phyloP scores from a whole-genome alignment of 2,888 invertebrate genomes.

The Macrosiphum euphorbiae region DNA sequence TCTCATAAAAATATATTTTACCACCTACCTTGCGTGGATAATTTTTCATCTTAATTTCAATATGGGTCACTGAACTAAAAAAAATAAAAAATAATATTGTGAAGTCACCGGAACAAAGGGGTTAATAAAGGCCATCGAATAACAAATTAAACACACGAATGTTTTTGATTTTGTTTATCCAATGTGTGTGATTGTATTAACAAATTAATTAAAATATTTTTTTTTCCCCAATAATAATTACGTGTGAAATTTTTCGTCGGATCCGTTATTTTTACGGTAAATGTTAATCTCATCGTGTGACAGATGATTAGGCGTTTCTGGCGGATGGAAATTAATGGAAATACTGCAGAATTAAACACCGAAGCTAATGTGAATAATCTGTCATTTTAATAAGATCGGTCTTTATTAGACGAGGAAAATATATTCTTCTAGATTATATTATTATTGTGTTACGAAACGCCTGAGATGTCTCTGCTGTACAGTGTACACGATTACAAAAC shows the following conservation, averaged over 20 bases:
- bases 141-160: slow-evolving; percentile 18
- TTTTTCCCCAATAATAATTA: not conserved
- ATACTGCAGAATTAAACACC: not conserved
- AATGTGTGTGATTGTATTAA: not conserved
- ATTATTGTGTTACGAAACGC: not conserved
- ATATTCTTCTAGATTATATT: not conserved
- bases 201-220: slow-evolving; percentile 1
- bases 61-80: slow-evolving; percentile 36
- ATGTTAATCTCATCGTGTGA: not conserved
- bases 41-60: slow-evolving; percentile 34
- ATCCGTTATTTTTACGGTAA: slow-evolving; percentile 2
- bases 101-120: slow-evolving; percentile 41
- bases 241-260: not conserved
- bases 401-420: not conserved
- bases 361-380: slow-evolving; percentile 9
- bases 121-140: slow-evolving; percentile 20
- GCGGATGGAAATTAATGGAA: not conserved
- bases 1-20: not conserved
- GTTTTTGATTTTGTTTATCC: not conserved
- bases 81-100: slow-evolving; percentile 6
- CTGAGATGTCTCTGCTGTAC: not conserved
- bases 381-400: not conserved
- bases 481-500: not conserved
- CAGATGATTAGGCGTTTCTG: not conserved
- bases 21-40: slow-evolving; percentile 47